Evolutionary conservation across 1,140 invertebrate species (phyloP).

Genomic region (Dendroctonus valens): DNA sequence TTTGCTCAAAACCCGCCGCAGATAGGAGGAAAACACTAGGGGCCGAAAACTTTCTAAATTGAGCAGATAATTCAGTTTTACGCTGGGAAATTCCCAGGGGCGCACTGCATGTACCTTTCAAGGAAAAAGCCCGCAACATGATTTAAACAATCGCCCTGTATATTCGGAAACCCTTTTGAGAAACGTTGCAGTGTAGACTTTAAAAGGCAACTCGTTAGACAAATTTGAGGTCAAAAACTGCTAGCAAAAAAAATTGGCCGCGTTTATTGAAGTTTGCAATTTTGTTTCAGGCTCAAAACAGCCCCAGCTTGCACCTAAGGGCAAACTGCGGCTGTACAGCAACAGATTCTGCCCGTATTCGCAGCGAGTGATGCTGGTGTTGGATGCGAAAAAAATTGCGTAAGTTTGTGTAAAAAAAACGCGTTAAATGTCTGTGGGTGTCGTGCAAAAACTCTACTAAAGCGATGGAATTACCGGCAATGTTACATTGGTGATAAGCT

Average conservation of each 20-base stretch:
- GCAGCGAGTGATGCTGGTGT: slow-evolving; percentile 76
- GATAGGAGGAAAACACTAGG: no score
- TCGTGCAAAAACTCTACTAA: background rate
- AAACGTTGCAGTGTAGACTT: background rate
- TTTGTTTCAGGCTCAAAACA: slow-evolving; percentile 32
- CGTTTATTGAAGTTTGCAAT: slow-evolving; percentile 1
- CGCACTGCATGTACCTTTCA: background rate
- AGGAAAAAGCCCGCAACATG: background rate
- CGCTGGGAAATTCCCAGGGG: no score
- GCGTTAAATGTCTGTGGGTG: background rate
- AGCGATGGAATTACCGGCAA: background rate
- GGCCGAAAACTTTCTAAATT: no score
- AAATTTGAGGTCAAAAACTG: no score
- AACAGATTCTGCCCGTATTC: slow-evolving; percentile 92
- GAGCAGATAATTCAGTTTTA: no score
- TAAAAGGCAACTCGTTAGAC: no score
- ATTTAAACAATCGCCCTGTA: background rate
- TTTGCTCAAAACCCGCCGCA: no score
- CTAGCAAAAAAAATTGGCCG: background rate
- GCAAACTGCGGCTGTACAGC: slow-evolving; percentile 77
- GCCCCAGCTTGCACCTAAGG: slow-evolving; percentile 59
- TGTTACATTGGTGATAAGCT: background rate
- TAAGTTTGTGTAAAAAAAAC: slow-evolving; percentile 52
- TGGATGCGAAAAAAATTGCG: slow-evolving; percentile 82
- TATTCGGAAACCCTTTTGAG: background rate